These are phyloP conservation scores for Chloroceryle amazona DNA, from an alignment of 2,797 vertebrate genomes.

Conservation along the genomic window DNA sequence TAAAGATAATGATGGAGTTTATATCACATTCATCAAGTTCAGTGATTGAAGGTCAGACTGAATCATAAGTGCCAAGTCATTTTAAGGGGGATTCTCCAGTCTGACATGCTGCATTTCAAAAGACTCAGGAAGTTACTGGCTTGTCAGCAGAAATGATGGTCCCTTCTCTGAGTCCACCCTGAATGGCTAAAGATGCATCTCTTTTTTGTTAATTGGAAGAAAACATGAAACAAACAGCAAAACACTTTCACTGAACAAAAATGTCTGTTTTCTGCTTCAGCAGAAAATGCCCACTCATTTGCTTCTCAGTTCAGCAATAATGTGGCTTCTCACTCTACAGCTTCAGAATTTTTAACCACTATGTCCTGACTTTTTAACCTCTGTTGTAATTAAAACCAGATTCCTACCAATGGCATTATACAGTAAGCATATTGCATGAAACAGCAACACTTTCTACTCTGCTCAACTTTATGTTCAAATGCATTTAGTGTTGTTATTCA, in stretches of 20 bases:
- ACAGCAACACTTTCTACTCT: background rate
- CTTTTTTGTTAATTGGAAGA: background rate
- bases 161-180: background rate
- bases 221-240: background rate
- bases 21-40: background rate
- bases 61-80: background rate
- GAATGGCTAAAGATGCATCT: background rate
- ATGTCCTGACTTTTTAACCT: background rate
- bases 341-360: background rate
- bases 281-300: background rate
- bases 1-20: background rate
- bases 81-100: background rate
- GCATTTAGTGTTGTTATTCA: background rate
- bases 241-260: background rate
- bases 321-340: background rate
- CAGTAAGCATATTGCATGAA: accelerated
- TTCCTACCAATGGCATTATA: background rate
- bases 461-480: background rate
- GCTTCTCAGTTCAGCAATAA: background rate
- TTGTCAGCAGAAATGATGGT: background rate
- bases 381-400: background rate
- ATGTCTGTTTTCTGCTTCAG: background rate
- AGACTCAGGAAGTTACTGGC: background rate
- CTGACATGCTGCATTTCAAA: background rate
- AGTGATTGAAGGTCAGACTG: background rate